These are phyloP conservation scores for Nibea albiflora DNA, from an alignment of 2,113 vertebrate genomes.

Conservation along the genomic window DNA sequence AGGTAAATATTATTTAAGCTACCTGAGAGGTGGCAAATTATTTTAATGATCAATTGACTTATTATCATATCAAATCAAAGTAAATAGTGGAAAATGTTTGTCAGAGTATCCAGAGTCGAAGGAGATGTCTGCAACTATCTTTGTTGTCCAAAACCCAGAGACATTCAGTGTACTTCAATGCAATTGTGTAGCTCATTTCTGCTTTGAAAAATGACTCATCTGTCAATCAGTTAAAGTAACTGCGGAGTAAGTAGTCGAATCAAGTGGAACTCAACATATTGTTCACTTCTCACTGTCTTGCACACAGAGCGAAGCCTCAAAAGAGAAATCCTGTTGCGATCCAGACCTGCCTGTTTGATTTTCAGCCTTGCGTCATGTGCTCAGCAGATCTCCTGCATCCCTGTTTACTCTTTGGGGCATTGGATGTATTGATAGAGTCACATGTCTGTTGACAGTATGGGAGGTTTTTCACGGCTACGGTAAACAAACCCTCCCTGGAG, in stretches of 20 bases:
- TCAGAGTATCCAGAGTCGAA: neutral
- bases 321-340: neutral
- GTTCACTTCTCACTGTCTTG: too few relatives aligned
- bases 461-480: slow-evolving; percentile 30
- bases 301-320: neutral
- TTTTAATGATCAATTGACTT: neutral
- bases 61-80: neutral
- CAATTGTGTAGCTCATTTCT: neutral
- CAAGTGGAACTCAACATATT: neutral
- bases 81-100: neutral
- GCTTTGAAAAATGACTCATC: neutral
- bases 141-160: neutral
- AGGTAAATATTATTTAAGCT: neutral
- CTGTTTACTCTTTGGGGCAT: slow-evolving; percentile 28
- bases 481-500: slow-evolving; percentile 64
- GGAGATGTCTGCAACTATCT: neutral
- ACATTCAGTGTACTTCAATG: too few relatives aligned
- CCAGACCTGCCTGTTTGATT: neutral
- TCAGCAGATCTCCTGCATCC: slow-evolving; percentile 1
- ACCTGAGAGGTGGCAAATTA: neutral
- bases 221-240: too few relatives aligned
- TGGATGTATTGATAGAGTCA: slow-evolving; percentile 13
- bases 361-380: neutral
- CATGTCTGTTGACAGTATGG: slow-evolving; percentile 54
- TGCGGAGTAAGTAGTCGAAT: too few relatives aligned